phyloP scores from a whole-genome alignment of 2,888 invertebrate genomes.

The Oligia latruncula region DNA sequence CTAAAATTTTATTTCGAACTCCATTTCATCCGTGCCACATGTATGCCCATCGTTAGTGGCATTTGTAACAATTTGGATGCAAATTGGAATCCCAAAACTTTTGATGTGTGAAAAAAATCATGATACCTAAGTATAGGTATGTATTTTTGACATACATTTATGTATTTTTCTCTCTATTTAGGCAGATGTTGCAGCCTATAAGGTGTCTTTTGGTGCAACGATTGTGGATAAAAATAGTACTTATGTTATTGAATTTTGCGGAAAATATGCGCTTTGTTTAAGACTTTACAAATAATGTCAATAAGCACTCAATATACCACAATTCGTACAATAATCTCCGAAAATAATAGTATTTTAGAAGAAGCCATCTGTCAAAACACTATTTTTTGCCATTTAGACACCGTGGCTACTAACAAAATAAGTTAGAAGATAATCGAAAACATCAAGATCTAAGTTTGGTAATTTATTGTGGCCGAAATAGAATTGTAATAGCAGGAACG shows the following conservation, averaged over 20 bases:
- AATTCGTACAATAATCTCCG: neutral
- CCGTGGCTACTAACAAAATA: slow-evolving; percentile 12
- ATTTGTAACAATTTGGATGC: slow-evolving; percentile 33
- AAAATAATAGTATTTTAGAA: neutral
- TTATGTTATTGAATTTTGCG: neutral
- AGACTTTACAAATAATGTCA: neutral
- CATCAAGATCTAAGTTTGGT: slow-evolving; percentile 19
- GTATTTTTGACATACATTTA: neutral
- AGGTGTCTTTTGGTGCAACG: neutral
- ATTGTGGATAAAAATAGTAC: neutral
- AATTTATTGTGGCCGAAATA: slow-evolving; percentile 39
- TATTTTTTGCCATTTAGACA: neutral
- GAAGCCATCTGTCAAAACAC: neutral
- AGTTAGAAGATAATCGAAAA: slow-evolving; percentile 24
- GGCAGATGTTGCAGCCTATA: neutral
- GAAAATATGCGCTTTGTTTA: neutral
- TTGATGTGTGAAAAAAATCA: slow-evolving; percentile 2
- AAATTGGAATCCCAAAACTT: slow-evolving; percentile 25
- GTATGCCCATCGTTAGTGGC: slow-evolving; percentile 1
- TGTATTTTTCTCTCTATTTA: neutral
- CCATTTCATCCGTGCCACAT: neutral
- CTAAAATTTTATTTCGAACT: neutral
- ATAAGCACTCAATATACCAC: neutral
- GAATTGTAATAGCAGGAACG: slow-evolving; percentile 4
- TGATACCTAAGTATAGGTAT: neutral